Evolutionary conservation across 2,888 invertebrate species (phyloP).

Genomic region (Pristionchus entomophagus): DNA sequence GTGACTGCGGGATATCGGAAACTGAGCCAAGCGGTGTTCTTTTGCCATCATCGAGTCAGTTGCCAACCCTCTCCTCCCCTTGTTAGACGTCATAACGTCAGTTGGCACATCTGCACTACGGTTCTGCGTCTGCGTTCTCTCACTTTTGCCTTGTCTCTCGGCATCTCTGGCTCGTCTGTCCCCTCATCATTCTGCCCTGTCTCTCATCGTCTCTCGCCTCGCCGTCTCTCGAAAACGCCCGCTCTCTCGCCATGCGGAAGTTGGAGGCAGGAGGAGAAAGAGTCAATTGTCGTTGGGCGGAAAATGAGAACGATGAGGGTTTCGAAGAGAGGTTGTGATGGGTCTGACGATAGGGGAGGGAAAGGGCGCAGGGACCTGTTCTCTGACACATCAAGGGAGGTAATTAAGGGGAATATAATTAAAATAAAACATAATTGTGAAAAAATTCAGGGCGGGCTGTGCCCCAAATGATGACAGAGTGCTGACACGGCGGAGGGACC

Average conservation of each 20-base stretch:
- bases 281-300: background rate
- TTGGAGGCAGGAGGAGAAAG: background rate
- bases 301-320: slow-evolving; percentile 23
- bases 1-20: background rate
- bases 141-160: background rate
- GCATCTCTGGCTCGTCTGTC: background rate
- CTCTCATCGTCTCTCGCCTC: background rate
- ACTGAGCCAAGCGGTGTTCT: background rate
- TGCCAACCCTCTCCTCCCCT: background rate
- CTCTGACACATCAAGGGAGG: too few relatives aligned
- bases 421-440: too few relatives aligned
- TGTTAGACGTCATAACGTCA: slow-evolving; percentile 1
- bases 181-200: background rate
- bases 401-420: too few relatives aligned
- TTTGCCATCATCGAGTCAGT: background rate
- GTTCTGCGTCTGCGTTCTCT: background rate
- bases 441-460: too few relatives aligned
- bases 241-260: background rate
- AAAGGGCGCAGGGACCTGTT: background rate
- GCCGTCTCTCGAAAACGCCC: background rate
- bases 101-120: too few relatives aligned
- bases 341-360: background rate
- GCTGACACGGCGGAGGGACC: too few relatives aligned
- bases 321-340: slow-evolving; percentile 8
- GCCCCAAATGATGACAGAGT: too few relatives aligned